Base-by-base conservation (phyloP, 2,113 vertebrate genomes). In the Equus przewalskii region DNA sequence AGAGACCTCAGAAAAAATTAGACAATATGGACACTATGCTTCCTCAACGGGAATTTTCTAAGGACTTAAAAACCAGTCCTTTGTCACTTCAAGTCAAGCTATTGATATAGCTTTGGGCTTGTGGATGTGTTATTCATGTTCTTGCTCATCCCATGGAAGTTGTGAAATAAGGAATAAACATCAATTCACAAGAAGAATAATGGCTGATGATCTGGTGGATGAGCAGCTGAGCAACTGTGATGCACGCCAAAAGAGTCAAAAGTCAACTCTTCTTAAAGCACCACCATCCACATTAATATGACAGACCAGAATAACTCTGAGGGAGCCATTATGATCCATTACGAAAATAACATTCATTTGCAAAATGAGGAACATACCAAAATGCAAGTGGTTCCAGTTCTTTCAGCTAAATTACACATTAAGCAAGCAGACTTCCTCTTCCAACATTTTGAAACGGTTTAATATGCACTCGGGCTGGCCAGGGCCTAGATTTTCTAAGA, bases 321-420 rank as follows among this genome's bases (percentile, higher is more conserved):
- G 76, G 87, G 92, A 95, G 80, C 79, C 97, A 97, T 97, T 97
- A 96, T 67, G 75, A n/a, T 58, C 96, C 96, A 98, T 97, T 97
- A 97, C 2, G 96, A 97, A 98, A 98, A 98, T 95, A 93, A 69
- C 95, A 65, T 97, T 96, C 97, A 97, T 98, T 96, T 97, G 87
- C 93, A 97, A 97, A 98, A 97, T 97, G 95, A 98, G 92, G 97
- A 97, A 88, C 97, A 97, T 95, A 97, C 83, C 95, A 87, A 97
- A 96, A 97, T 49, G 70, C 89, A 92, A 97, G 75, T 82, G 78
- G 89, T 95, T 97, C 97, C 95, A 97, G 93, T 85, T 96, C 95
- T 96, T 94, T 86, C 92, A 92, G 94, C 95, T 98, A 96, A 98
- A 98, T 97, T 97, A 97, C 89, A 96, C 90, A 98, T 97, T 92